These are phyloP conservation scores for Prionailurus viverrinus DNA, from an alignment of 2,113 vertebrate genomes.

Conservation along the genomic window DNA sequence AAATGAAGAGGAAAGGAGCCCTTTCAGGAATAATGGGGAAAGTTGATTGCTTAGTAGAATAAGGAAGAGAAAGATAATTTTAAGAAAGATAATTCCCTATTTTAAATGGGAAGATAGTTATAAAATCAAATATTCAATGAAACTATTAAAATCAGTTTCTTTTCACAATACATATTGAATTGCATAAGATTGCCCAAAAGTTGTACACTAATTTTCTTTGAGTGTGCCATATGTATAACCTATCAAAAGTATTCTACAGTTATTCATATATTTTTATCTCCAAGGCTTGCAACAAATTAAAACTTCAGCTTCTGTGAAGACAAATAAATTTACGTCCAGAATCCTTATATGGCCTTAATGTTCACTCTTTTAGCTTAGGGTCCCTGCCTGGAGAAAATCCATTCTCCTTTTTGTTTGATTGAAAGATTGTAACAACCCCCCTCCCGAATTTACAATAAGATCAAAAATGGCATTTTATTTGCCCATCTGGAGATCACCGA, in stretches of 20 bases:
- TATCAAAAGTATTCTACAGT: neutral
- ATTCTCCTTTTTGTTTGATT: conserved; percentile 68
- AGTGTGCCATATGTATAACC: neutral
- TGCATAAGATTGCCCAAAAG: neutral
- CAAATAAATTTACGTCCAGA: conserved; percentile 28
- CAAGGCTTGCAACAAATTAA: conserved; percentile 39
- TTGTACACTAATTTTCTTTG: neutral
- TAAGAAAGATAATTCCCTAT: neutral
- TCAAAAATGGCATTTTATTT: conserved; percentile 70
- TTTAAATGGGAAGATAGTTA: conserved; percentile 28
- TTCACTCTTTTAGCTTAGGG: conserved; percentile 61
- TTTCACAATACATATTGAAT: conserved; percentile 8
- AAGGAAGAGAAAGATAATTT: neutral
- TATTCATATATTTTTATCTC: neutral
- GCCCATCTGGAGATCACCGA: conserved; percentile 76
- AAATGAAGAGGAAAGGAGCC: conserved; percentile 56
- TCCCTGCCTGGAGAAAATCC: conserved; percentile 59
- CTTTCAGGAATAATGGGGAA: conserved; percentile 42
- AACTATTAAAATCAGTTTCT: neutral
- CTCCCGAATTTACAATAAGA: conserved; percentile 75
- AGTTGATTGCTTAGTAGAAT: neutral
- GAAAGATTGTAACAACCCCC: conserved; percentile 59
- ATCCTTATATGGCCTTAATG: neutral
- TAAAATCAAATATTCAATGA: neutral
- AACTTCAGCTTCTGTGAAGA: conserved; percentile 3